These are phyloP conservation scores for Scaptomyza parva DNA, from an alignment of 2,888 invertebrate genomes.

Conservation along the genomic window DNA sequence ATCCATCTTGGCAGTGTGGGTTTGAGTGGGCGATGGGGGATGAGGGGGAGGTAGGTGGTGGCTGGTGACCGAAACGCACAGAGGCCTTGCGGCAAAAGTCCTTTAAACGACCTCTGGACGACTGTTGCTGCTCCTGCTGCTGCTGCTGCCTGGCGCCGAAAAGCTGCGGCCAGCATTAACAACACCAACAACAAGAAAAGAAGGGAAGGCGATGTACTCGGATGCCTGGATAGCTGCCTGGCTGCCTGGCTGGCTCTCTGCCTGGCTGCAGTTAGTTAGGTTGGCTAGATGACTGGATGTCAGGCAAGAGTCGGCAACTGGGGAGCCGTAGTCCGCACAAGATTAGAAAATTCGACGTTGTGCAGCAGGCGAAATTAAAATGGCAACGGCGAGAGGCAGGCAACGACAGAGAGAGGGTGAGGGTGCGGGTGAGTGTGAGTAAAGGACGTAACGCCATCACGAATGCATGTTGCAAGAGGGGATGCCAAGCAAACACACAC, in stretches of 20 bases:
- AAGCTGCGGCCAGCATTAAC: slow-evolving; percentile 70
- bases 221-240: too few relatives aligned
- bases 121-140: slow-evolving; percentile 25
- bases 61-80: slow-evolving; percentile 57
- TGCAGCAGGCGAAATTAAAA: slow-evolving; percentile 81
- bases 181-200: slow-evolving; percentile 49
- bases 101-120: slow-evolving; percentile 81
- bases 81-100: slow-evolving; percentile 79
- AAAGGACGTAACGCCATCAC: slow-evolving; percentile 59
- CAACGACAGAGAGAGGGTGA: slow-evolving; percentile 11
- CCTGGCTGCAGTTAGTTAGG: slow-evolving; percentile 20
- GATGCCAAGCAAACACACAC: slow-evolving; percentile 20
- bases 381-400: slow-evolving; percentile 65
- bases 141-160: slow-evolving; percentile 64
- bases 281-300: slow-evolving; percentile 9
- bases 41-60: neutral
- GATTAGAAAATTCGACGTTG: slow-evolving; percentile 81
- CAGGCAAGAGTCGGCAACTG: slow-evolving; percentile 65
- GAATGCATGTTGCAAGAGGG: slow-evolving; percentile 70
- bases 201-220: slow-evolving; percentile 13
- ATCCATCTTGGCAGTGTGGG: slow-evolving; percentile 71
- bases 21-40: slow-evolving; percentile 1
- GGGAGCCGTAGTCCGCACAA: slow-evolving; percentile 81
- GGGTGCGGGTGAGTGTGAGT: too few relatives aligned
- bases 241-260: too few relatives aligned